Evolutionary conservation across 2,797 vertebrate genomes (phyloP).

Genomic region (Discoglossus pictus): DNA sequence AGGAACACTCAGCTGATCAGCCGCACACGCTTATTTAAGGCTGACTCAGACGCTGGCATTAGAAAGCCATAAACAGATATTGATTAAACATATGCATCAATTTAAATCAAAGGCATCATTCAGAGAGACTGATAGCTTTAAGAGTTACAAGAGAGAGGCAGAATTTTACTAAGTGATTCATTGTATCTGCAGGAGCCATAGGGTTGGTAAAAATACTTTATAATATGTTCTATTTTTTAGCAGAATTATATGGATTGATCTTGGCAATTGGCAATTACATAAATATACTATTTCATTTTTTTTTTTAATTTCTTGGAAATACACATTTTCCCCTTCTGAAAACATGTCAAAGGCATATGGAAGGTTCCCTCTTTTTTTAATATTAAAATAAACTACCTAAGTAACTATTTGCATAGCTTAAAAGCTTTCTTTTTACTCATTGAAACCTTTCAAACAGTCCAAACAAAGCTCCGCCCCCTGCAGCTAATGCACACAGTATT

Average conservation of each 20-base stretch:
- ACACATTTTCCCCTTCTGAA: too few species aligned
- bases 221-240: not conserved
- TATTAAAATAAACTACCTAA: too few species aligned
- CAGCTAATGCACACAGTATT: too few species aligned
- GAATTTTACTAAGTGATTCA: slow-evolving; percentile 29
- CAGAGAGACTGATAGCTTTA: slow-evolving; percentile 11
- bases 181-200: slow-evolving; percentile 13
- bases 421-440: too few species aligned
- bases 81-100: slow-evolving; percentile 43
- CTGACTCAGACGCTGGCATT: slow-evolving; percentile 19
- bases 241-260: not conserved
- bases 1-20: slow-evolving; percentile 38
- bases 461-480: too few species aligned
- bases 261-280: too few species aligned
- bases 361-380: too few species aligned
- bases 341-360: too few species aligned
- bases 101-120: slow-evolving; percentile 38
- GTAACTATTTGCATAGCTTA: too few species aligned
- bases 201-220: not conserved
- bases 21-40: slow-evolving; percentile 38
- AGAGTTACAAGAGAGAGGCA: slow-evolving; percentile 6
- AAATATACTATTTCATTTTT: too few species aligned
- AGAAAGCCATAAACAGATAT: slow-evolving; percentile 47
- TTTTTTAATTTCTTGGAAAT: too few species aligned
- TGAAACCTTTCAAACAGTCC: too few species aligned